phyloP scores from a whole-genome alignment of 2,797 vertebrate genomes.

The Gorsachius magnificus region DNA sequence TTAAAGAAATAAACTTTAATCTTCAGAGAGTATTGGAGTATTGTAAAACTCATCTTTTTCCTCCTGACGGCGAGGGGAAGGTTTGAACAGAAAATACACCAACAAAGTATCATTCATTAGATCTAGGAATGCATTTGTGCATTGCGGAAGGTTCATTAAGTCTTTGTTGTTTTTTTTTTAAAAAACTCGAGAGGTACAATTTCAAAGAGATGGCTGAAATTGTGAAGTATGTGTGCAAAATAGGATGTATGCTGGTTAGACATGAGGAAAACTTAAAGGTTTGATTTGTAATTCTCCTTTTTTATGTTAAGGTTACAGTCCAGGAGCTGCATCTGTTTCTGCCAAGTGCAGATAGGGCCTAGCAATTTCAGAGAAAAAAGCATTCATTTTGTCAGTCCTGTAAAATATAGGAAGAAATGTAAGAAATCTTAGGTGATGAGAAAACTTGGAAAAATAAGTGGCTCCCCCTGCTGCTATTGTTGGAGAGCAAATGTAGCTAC shows the following conservation, averaged over 20 bases:
- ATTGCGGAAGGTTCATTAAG: neutral
- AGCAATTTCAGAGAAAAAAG: neutral
- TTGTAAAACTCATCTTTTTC: neutral
- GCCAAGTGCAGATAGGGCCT: too few relatives aligned
- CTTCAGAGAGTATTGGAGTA: rapidly evolving
- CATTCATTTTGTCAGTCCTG: neutral
- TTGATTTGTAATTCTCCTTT: neutral
- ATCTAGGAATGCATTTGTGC: neutral
- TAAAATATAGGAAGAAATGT: neutral
- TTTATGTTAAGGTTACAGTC: neutral
- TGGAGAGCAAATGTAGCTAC: neutral
- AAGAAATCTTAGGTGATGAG: neutral
- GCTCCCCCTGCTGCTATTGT: constrained; percentile 36
- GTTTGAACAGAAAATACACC: neutral
- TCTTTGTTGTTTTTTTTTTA: neutral
- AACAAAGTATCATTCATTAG: rapidly evolving
- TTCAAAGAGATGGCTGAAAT: neutral
- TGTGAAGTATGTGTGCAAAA: neutral
- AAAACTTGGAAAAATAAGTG: neutral
- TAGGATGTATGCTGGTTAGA: neutral
- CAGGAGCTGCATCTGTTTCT: neutral
- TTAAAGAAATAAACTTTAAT: neutral
- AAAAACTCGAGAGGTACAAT: neutral
- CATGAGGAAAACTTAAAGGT: neutral
- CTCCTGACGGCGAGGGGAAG: neutral